These are phyloP conservation scores for Diacarnus erythraeanus DNA, from an alignment of 37 sponge, comb jelly and placozoan species.

Conservation along the genomic window DNA sequence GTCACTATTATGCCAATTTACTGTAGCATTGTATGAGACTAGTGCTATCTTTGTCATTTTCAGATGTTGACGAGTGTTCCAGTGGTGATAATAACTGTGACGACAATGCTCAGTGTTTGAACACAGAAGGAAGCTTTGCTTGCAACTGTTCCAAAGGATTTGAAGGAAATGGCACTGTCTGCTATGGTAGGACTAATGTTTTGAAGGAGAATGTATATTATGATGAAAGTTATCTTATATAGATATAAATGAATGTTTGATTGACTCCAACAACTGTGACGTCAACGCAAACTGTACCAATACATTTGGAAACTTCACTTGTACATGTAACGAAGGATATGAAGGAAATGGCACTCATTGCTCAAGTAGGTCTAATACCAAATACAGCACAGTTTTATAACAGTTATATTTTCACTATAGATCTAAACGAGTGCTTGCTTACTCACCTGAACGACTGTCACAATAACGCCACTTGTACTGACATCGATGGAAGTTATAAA, in stretches of 20 bases:
- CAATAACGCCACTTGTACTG: slow-evolving; percentile 28
- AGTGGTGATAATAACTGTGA: background rate
- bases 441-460: slow-evolving; percentile 1
- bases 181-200: background rate
- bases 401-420: slow-evolving; percentile 6
- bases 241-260: slow-evolving; percentile 4
- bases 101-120: slow-evolving; percentile 11
- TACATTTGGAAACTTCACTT: slow-evolving; percentile 23
- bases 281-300: slow-evolving; percentile 22
- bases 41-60: no score
- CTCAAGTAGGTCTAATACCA: slow-evolving; percentile 1
- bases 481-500: slow-evolving; percentile 55
- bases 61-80: slow-evolving; percentile 19
- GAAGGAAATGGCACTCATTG: slow-evolving; percentile 8
- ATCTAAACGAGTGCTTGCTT: slow-evolving; percentile 58
- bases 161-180: background rate
- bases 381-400: background rate
- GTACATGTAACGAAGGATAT: slow-evolving; percentile 42
- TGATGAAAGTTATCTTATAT: background rate
- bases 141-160: slow-evolving; percentile 27
- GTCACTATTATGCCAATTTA: no score
- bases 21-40: no score
- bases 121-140: slow-evolving; percentile 14
- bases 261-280: background rate
- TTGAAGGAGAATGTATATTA: background rate